Evolutionary conservation across 2,888 invertebrate genomes (phyloP), one percentile per base, ranked within the genome.

Genomic region (Subacronicta megacephala): DNA sequence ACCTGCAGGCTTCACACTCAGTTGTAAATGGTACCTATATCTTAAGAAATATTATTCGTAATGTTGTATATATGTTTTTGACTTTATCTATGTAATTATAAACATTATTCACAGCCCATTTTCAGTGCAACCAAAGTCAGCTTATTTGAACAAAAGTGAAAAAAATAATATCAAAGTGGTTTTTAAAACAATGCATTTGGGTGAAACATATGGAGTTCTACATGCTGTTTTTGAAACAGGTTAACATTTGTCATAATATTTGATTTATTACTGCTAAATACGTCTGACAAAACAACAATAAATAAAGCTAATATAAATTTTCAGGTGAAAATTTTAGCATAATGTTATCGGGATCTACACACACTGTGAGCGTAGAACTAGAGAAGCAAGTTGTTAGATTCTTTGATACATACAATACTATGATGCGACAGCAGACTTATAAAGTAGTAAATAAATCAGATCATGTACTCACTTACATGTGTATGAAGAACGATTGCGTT

Each of bases 361-460:
- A 92, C 31, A 88, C 90, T 40, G 95, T 94, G 2, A 88, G 84
- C 23, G 83, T 96, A 42, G 83, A 88, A 50, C 73, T 96, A 12
- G 95, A 95, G 52, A 93, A 93, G 53, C 81, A 90, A 36, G 85
- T 87, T 0, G 81, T 96, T 1, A 76, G 90, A 62, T 95, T 96
- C 72, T 85, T 91, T 3, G 95, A 95, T 41, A 95, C 96, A 0
- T 96, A 91, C 71, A 92, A 95, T 51, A 95, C 95, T 4, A 88
- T 96, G 84, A 91, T 93, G 43, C 91, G 94, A 12, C 93, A 95
- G 52, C 89, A 91, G 63, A 86, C 83, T 0, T 81, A 96, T 17
- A 93, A 92, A 64, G 88, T 96, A 42, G 81, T 81, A 13, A 96
- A 96, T 76, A 93, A 93, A 60, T 95, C 95, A 12, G 82, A 94